Base-by-base conservation (phyloP, 1,140 invertebrate species). In the Eumeta japonica region DNA sequence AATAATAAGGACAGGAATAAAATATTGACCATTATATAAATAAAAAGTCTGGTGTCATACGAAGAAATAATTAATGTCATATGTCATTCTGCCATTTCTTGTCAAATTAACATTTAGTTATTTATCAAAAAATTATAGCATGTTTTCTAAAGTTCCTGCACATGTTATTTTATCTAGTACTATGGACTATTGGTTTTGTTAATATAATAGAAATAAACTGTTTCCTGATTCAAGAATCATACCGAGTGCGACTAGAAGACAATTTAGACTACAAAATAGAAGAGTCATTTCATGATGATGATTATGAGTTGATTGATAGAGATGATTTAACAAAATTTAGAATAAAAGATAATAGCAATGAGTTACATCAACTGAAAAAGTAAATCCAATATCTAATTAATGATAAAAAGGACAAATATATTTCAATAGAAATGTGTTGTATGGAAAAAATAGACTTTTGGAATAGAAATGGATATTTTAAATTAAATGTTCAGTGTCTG, bases 251-350 rank as follows among this genome's bases (percentile, higher is more conserved):
- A 3, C 29, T 51, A 4, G 46, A 50, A 36, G 42, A 46, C n/a
- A 48, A 40, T 28, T 31, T 27, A 5, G 28, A 48, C 15, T 50
- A 46, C 28, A 50, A 44, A 27, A 45, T 58, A 11, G 42, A 48
- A 16, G 15, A 46, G 28, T 33, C 37, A 5, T 20, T 55, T 19
- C 43, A 41, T 10, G 36, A 46, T 2, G 42, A 52, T 16, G 47
- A 55, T 30, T 36, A 45, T 13, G 45, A 45, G 16, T 47, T 50
- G 44, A 32, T 46, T 10, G 24, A 37, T 16, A 11, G 27, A 28
- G 39, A 43, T 1, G 16, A 48, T 10, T 10, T 42, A 24, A 37
- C 35, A 9, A 32, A 28, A 17, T 33, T 31, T 10, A 37, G 30
- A 5, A 18, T 40, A 33, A 31, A 34, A n/a, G 33, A 41, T 17